Evolutionary conservation across 2,888 invertebrate genomes (phyloP).

Genomic region (Drosophila fulvimacula): DNA sequence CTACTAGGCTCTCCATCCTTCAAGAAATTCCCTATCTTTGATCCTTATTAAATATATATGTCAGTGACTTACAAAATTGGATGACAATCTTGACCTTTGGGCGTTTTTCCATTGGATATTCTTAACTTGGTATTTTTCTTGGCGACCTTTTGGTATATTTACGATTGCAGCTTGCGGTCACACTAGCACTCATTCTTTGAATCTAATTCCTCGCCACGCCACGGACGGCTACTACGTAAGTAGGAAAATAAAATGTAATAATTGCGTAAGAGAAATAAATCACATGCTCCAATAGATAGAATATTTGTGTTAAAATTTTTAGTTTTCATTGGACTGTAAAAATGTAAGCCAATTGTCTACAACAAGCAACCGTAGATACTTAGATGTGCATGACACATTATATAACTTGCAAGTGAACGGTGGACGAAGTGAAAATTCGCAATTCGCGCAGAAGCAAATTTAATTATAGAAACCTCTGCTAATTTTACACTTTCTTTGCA

Average conservation of each 20-base stretch:
- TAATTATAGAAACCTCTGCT: slow-evolving; percentile 37
- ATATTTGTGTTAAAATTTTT: slow-evolving; percentile 1
- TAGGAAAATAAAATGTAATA: slow-evolving; percentile 18
- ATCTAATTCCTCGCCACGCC: slow-evolving; percentile 48
- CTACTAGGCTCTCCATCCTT: neutral
- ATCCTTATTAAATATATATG: neutral
- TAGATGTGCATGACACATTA: slow-evolving; percentile 58
- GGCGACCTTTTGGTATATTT: slow-evolving; percentile 9
- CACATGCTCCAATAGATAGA: slow-evolving; percentile 37
- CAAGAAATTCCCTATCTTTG: too few species aligned
- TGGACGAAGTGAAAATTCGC: slow-evolving; percentile 33
- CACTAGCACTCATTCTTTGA: slow-evolving; percentile 50
- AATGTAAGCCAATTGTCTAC: neutral
- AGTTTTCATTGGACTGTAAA: neutral
- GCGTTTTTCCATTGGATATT: too few species aligned
- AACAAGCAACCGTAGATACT: neutral
- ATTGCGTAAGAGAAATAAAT: slow-evolving; percentile 53
- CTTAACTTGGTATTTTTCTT: slow-evolving; percentile 16
- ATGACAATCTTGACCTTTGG: neutral
- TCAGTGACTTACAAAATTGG: neutral
- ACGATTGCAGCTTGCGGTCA: slow-evolving; percentile 21
- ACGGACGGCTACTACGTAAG: slow-evolving; percentile 42
- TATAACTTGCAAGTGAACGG: slow-evolving; percentile 64
- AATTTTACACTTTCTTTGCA: slow-evolving; percentile 40
- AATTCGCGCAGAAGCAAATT: slow-evolving; percentile 49